Evolutionary conservation across 2,113 vertebrate species (phyloP).

Genomic region (Pseudopipra pipra): DNA sequence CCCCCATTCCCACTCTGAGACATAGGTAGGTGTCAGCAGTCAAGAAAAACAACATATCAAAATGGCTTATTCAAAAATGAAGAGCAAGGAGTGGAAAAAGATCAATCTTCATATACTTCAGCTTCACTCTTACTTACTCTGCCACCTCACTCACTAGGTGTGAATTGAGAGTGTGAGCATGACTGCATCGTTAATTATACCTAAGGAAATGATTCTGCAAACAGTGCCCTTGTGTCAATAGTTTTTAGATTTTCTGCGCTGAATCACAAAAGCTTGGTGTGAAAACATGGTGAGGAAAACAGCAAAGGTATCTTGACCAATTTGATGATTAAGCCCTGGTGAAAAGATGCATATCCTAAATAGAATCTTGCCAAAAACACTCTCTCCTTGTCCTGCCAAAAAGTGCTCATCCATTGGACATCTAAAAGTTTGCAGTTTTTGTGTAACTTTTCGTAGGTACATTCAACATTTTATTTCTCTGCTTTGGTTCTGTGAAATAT

Average conservation of each 20-base stretch:
- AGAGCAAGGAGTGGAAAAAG: not conserved
- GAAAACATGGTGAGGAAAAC: not conserved
- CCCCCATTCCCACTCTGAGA: not conserved
- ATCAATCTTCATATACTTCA: not conserved
- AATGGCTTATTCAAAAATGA: not conserved
- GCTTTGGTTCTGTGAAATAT: not conserved
- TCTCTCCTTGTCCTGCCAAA: not conserved
- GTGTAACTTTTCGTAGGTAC: not conserved
- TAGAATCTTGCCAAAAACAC: not conserved
- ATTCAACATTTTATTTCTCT: not conserved
- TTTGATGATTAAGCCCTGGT: not conserved
- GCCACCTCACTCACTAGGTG: not conserved
- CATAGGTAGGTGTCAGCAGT: not conserved
- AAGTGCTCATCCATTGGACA: not conserved
- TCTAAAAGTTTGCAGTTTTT: not conserved
- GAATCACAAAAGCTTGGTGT: not conserved
- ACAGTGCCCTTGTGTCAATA: not conserved
- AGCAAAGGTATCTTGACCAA: not conserved
- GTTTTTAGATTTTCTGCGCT: not conserved
- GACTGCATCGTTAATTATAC: not conserved
- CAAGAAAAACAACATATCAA: not conserved
- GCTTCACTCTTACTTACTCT: not conserved
- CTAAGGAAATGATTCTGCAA: slow-evolving; percentile 12
- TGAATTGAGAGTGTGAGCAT: not conserved
- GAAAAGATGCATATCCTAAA: not conserved